These are phyloP conservation scores for Amphilophus citrinellus DNA, from an alignment of 2,113 vertebrate species.

Conservation along the genomic window DNA sequence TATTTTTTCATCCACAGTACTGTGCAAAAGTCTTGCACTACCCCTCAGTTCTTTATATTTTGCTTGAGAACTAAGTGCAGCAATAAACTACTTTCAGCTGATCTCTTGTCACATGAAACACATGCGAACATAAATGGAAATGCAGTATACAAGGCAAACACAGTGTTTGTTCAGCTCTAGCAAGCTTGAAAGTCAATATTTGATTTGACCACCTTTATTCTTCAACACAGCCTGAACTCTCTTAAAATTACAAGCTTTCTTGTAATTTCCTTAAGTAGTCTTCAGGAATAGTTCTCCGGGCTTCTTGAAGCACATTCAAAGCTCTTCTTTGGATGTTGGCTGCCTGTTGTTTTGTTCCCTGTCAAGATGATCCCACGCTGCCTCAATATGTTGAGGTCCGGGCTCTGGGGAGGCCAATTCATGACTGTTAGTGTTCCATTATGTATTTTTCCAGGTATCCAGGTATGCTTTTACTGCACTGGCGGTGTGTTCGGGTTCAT, in stretches of 20 bases:
- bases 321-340: neutral
- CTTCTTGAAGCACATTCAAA: neutral
- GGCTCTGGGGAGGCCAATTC: neutral
- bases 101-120: neutral
- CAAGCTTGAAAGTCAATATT: neutral
- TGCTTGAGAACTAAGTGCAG: neutral
- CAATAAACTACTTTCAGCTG: neutral
- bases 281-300: neutral
- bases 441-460: neutral
- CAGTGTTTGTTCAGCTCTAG: neutral
- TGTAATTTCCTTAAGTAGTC: neutral
- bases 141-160: neutral
- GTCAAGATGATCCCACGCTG: neutral
- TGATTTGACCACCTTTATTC: neutral
- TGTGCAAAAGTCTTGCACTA: neutral
- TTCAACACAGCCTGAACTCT: neutral
- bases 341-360: neutral
- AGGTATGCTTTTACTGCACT: too few species aligned
- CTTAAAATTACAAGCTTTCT: neutral
- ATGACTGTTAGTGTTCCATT: neutral
- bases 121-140: neutral
- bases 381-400: neutral
- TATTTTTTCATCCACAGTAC: neutral
- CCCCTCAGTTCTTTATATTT: too few species aligned
- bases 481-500: neutral